Evolutionary conservation across 37 sponge, comb jelly and placozoan genomes (phyloP).

Genomic region (Lycopodina hypogea): DNA sequence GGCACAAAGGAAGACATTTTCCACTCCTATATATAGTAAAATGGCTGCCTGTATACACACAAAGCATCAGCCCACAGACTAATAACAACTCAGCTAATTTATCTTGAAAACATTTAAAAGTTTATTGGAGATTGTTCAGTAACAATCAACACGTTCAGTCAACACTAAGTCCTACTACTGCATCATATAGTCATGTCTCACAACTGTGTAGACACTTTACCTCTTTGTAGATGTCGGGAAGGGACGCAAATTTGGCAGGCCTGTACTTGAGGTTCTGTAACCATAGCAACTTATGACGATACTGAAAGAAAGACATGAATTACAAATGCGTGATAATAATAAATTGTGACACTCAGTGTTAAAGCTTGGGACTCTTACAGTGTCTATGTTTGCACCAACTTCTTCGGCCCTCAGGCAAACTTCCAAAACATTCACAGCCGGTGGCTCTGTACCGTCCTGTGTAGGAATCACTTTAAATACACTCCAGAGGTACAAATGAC

Average conservation of each 20-base stretch:
- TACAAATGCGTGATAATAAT: not conserved
- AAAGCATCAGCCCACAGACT: too few relatives aligned
- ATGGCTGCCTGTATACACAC: too few relatives aligned
- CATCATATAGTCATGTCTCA: too few relatives aligned
- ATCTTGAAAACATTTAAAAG: too few relatives aligned
- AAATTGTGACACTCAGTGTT: not conserved
- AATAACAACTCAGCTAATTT: too few relatives aligned
- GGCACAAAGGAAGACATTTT: too few relatives aligned
- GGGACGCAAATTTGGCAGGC: not conserved
- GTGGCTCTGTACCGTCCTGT: not conserved
- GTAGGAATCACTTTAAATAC: too few relatives aligned
- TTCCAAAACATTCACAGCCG: constrained; percentile 14
- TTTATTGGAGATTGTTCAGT: too few relatives aligned
- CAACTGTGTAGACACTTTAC: constrained; percentile 18
- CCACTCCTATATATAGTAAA: too few relatives aligned
- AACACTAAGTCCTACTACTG: too few relatives aligned
- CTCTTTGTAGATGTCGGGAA: constrained; percentile 53
- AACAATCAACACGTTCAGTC: too few relatives aligned
- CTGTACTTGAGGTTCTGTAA: constrained; percentile 54
- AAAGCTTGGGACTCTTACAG: constrained; percentile 16
- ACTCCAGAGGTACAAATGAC: too few relatives aligned
- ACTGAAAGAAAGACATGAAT: constrained; percentile 16
- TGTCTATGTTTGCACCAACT: constrained; percentile 17
- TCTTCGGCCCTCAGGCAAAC: constrained; percentile 58
- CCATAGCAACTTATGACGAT: constrained; percentile 47